Percentiles rank a stretch among this genome's conserved stretches.
Conservation (phyloP, 64 coral and sea anemone species). For the Anthopleura sola region DNA sequence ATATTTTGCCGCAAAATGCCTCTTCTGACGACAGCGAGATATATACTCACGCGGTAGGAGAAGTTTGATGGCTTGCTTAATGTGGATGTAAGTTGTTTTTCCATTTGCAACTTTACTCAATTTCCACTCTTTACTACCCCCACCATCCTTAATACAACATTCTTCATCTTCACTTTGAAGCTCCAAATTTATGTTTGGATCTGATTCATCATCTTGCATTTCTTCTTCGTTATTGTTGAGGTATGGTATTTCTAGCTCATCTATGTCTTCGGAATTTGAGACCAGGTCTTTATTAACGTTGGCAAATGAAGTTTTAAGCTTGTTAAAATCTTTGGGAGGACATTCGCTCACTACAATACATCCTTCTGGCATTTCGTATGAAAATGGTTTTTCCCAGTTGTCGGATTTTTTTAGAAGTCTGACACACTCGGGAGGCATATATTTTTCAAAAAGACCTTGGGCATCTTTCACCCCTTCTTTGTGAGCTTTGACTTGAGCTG, state of each 20-base stretch:
- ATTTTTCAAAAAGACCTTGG: conserved; percentile 34
- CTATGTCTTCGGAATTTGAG: conserved; percentile 19
- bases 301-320: conserved; percentile 45
- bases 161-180: not conserved
- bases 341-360: conserved; percentile 24
- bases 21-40: conserved; percentile 30
- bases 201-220: not conserved
- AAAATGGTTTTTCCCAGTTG: conserved; percentile 35
- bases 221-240: conserved; percentile 8
- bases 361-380: conserved; percentile 21
- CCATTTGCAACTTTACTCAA: conserved; percentile 18
- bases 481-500: conserved; percentile 30
- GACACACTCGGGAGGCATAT: conserved; percentile 45
- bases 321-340: conserved; percentile 26
- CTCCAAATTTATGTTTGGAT: not conserved
- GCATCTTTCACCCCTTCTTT: conserved; percentile 26
- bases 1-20: conserved; percentile 57
- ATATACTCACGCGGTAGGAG: conserved; percentile 51
- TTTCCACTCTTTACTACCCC: conserved; percentile 24
- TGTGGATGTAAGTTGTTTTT: conserved; percentile 23
- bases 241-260: conserved; percentile 9
- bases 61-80: conserved; percentile 52
- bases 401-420: conserved; percentile 13
- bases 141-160: not conserved
- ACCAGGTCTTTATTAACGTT: conserved; percentile 17